Evolutionary conservation across 2,113 vertebrate genomes (phyloP).

Genomic region (Tachycineta bicolor): DNA sequence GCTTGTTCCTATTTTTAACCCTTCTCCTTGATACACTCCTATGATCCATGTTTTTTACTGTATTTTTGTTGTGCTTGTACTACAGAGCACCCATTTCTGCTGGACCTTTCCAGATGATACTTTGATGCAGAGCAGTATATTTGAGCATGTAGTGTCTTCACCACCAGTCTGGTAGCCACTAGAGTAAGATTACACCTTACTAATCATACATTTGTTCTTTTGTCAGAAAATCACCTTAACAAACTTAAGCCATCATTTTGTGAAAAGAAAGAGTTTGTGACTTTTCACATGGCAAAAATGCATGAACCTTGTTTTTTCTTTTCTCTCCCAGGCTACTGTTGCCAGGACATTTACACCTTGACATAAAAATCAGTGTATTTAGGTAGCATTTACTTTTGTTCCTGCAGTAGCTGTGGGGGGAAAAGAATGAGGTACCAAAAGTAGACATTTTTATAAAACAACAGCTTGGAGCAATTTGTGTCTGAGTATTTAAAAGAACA

Average conservation of each 20-base stretch:
- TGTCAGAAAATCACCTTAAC: not conserved
- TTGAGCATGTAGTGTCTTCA: not conserved
- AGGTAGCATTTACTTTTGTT: not conserved
- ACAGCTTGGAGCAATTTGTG: not conserved
- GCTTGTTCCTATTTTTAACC: not conserved
- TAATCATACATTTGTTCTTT: not conserved
- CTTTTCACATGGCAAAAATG: not conserved
- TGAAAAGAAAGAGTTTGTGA: not conserved
- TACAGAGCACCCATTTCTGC: not conserved
- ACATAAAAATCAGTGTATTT: constrained; percentile 3
- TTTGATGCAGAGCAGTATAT: not conserved
- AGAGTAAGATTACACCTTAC: not conserved
- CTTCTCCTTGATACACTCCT: not conserved
- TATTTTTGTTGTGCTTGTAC: not conserved
- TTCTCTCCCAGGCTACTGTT: not conserved
- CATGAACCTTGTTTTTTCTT: not conserved
- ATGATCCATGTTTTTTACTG: fast-evolving
- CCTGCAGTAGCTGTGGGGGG: not conserved
- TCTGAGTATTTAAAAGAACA: not conserved
- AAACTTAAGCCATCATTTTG: not conserved
- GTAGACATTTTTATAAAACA: not conserved
- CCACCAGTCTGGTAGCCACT: not conserved
- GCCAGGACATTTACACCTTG: not conserved
- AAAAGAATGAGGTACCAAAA: not conserved
- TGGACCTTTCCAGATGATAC: not conserved